Base-by-base conservation (phyloP, 2,888 invertebrate species). In the Disparrhopalites patrizii region DNA sequence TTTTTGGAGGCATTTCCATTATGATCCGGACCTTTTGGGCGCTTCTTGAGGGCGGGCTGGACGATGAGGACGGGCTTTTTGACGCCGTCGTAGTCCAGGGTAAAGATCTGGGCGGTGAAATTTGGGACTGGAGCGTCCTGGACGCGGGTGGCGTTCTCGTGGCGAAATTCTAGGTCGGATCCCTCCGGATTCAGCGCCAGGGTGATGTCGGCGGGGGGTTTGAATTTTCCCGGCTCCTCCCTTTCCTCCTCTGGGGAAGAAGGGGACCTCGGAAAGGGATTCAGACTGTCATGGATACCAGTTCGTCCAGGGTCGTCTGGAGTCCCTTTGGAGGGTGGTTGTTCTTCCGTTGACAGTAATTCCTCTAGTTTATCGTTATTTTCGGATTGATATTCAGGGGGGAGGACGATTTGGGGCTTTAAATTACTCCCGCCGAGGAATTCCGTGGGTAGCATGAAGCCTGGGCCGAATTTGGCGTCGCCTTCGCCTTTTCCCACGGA, bases 91-190 rank as follows among this genome's bases (percentile, higher is more conserved):
- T 40, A 43, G 20, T 40, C 15, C 23, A 62, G 27, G 4, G 52
- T 52, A 18, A 55, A 33, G 2, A 62, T 62, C 30, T 62, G 62
- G 13, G 62, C 62, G 7, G 28, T 27, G 27, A 62, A 62, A 38
- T 62, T 30, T 3, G 47, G 60, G n/a, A 47, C 31, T 1, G 31
- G 23, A 13, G n/a, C 23, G 3, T 25, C 25, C 27, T 2, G 1
- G 18, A 30, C 31, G 31, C 33, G 23, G 13, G 10, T 47, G n/a
- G 60, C 40, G 30, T 28, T 38, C n/a, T 27, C 27, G 27, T 62
- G 62, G 1, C 36, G 40, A 23, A 62, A 62, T 54, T 52, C 54
- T 18, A 62, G 20, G 30, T 62, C 62, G 1, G 52, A 40, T 30
- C 43, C 31, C 3, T 54, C 36, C 13, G 62, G 62, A 62, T 54